These are phyloP conservation scores for Drosophila busckii DNA, from an alignment of 1,140 invertebrate genomes.

Conservation along the genomic window DNA sequence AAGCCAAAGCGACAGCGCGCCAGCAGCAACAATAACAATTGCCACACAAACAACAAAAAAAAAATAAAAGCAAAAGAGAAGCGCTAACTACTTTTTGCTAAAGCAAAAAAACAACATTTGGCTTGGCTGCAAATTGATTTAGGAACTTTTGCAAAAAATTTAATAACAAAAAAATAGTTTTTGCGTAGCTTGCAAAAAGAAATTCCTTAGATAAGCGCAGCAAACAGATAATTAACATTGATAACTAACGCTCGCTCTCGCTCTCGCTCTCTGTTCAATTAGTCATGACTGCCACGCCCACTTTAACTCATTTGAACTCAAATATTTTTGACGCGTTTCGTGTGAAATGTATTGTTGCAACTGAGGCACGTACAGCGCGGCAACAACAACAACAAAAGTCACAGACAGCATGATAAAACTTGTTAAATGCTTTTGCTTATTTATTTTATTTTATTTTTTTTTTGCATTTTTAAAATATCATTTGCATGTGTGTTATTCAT, in stretches of 20 bases:
- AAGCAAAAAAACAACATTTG: no score
- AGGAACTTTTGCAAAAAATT: no score
- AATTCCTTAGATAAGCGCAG: no score
- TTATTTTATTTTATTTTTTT: neutral
- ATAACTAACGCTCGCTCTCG: no score
- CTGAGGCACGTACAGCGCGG: slow-evolving; percentile 47
- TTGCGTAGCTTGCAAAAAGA: no score
- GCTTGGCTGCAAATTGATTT: no score
- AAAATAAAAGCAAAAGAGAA: no score
- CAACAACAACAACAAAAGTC: slow-evolving; percentile 26
- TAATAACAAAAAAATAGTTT: no score
- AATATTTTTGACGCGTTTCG: slow-evolving; percentile 36
- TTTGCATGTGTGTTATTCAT: slow-evolving; percentile 16
- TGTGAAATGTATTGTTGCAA: slow-evolving; percentile 61
- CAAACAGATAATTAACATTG: no score
- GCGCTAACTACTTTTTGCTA: no score
- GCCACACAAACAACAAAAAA: neutral
- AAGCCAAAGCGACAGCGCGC: slow-evolving; percentile 33
- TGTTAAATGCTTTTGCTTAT: slow-evolving; percentile 29
- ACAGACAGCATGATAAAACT: slow-evolving; percentile 40
- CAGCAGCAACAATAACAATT: slow-evolving; percentile 6
- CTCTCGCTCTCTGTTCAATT: slow-evolving; percentile 6
- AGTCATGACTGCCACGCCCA: slow-evolving; percentile 11
- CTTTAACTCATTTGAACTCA: slow-evolving; percentile 27
- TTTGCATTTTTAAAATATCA: slow-evolving; percentile 29